Evolutionary conservation across 2,888 invertebrate genomes (phyloP).

Genomic region (Chrysolina americana): DNA sequence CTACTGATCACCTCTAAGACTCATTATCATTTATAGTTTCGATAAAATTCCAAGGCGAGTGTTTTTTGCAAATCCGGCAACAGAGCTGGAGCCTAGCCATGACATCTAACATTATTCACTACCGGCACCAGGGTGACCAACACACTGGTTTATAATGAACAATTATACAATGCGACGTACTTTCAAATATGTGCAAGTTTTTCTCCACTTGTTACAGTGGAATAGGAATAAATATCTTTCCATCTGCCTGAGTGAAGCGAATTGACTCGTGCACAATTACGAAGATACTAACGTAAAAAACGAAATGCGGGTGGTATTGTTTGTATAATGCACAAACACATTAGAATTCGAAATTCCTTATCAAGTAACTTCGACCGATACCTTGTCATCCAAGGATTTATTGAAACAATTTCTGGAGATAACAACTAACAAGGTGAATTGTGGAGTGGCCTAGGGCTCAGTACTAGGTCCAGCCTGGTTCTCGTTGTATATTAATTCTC

Average conservation of each 20-base stretch:
- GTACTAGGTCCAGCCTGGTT: no score
- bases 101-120: slow-evolving; percentile 24
- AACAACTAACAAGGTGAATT: no score
- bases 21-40: no score
- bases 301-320: slow-evolving; percentile 22
- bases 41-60: background rate
- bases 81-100: slow-evolving; percentile 11
- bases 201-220: slow-evolving; percentile 18
- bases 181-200: slow-evolving; percentile 30
- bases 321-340: background rate
- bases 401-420: no score
- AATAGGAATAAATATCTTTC: slow-evolving; percentile 25
- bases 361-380: no score
- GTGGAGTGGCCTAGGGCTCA: no score
- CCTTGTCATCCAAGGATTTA: no score
- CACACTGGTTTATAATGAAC: slow-evolving; percentile 32
- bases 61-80: background rate
- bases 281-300: slow-evolving; percentile 7
- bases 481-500: no score
- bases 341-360: slow-evolving; percentile 3
- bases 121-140: slow-evolving; percentile 28
- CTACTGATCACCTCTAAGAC: no score
- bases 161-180: slow-evolving; percentile 32
- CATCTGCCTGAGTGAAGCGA: background rate
- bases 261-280: slow-evolving; percentile 28